Evolutionary conservation across 1,140 invertebrate genomes (phyloP).

Genomic region (Stegodyphus mimosarum): DNA sequence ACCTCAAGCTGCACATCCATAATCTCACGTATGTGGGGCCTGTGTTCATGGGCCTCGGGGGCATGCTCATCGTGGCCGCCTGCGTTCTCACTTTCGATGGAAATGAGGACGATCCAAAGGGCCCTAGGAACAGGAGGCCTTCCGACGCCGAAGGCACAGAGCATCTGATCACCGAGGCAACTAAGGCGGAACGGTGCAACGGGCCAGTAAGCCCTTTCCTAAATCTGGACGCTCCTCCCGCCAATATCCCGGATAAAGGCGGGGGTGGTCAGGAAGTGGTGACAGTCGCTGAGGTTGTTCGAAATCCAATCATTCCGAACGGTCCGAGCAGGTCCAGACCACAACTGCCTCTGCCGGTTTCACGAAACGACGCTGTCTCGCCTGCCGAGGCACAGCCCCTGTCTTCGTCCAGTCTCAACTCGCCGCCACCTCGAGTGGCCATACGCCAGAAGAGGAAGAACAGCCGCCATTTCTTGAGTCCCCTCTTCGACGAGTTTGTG

Average conservation of each 20-base stretch:
- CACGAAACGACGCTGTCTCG: slow-evolving; percentile 22
- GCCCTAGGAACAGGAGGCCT: slow-evolving; percentile 3
- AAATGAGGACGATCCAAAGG: slow-evolving; percentile 37
- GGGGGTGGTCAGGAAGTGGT: slow-evolving; percentile 39
- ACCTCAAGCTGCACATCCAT: slow-evolving; percentile 75
- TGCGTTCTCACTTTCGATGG: slow-evolving; percentile 94
- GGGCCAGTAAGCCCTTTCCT: slow-evolving; percentile 37
- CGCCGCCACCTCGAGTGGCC: slow-evolving; percentile 33
- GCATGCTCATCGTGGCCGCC: slow-evolving; percentile 91
- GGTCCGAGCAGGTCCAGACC: slow-evolving; percentile 26
- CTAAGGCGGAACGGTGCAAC: slow-evolving; percentile 19
- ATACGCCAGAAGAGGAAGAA: slow-evolving; percentile 29
- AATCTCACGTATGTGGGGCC: slow-evolving; percentile 91
- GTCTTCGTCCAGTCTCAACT: slow-evolving; percentile 20
- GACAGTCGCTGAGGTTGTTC: slow-evolving; percentile 46
- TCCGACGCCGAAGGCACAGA: slow-evolving; percentile 39
- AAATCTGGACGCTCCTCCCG: slow-evolving; percentile 25
- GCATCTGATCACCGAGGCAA: slow-evolving; percentile 11
- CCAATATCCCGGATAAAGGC: slow-evolving; percentile 33
- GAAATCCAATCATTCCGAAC: slow-evolving; percentile 24
- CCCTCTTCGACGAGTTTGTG: slow-evolving; percentile 59
- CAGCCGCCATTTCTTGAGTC: slow-evolving; percentile 43
- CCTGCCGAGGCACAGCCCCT: slow-evolving; percentile 22
- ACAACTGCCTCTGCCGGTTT: slow-evolving; percentile 7
- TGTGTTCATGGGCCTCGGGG: slow-evolving; percentile 92